phyloP scores from a whole-genome alignment of 2,797 vertebrate species.

The Bradypus variegatus region DNA sequence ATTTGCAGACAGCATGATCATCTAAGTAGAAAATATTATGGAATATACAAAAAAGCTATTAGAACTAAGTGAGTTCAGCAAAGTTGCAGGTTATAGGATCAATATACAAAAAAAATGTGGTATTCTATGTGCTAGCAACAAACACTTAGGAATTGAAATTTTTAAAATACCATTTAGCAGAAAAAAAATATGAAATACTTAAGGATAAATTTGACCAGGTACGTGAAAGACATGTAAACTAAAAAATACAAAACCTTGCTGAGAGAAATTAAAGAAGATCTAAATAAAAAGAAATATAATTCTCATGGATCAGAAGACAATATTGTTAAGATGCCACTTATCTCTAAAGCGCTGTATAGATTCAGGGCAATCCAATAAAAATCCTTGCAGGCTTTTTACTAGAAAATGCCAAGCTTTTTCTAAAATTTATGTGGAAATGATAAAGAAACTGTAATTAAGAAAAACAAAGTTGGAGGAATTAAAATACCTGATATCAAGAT shows the following conservation, averaged over 20 bases:
- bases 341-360: background rate
- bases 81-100: background rate
- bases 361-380: background rate
- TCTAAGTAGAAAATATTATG: background rate
- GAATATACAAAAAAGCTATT: background rate
- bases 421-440: background rate
- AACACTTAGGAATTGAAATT: background rate
- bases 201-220: background rate
- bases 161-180: background rate
- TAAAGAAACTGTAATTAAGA: background rate
- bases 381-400: background rate
- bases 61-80: background rate
- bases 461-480: background rate
- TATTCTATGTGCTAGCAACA: too few species aligned
- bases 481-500: background rate
- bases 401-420: background rate
- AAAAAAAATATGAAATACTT: background rate
- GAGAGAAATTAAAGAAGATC: constrained; percentile 1
- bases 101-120: too few species aligned
- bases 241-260: constrained; percentile 4
- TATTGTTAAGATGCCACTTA: background rate
- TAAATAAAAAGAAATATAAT: background rate
- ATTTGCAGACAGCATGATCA: background rate
- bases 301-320: background rate
- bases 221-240: background rate